A percentile compares a stretch with the other conserved stretches of the same genome.
phyloP scores from a whole-genome alignment of 2,797 vertebrate genomes.

The Danio tinwini region DNA sequence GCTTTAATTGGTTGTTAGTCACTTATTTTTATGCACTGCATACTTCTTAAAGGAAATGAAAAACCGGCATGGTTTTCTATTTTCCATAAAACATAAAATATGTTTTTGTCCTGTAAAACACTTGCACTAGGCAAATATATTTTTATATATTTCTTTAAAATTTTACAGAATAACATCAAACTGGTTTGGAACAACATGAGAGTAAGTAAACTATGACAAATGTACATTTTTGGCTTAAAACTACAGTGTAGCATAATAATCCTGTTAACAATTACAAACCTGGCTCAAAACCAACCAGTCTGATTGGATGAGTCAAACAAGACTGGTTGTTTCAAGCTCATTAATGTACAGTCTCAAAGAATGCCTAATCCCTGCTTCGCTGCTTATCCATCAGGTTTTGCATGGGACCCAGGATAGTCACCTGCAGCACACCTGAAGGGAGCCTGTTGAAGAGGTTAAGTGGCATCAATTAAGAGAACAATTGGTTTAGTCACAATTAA shows the following conservation, averaged over 20 bases:
- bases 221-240: neutral
- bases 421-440: slow-evolving; percentile 74
- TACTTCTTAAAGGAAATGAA: neutral
- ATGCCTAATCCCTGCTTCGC: slow-evolving; percentile 44
- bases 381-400: slow-evolving; percentile 49
- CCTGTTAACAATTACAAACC: slow-evolving; percentile 3
- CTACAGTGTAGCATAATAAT: neutral
- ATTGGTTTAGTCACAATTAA: slow-evolving; percentile 84
- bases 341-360: neutral
- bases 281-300: slow-evolving; percentile 24
- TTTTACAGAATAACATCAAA: neutral
- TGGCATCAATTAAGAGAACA: slow-evolving; percentile 82
- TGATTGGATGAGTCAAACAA: slow-evolving; percentile 4
- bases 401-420: slow-evolving; percentile 59
- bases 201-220: neutral
- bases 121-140: neutral
- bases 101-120: neutral
- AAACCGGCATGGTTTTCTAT: neutral
- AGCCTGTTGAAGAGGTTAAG: slow-evolving; percentile 69
- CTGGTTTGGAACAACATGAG: neutral
- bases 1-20: slow-evolving; percentile 1
- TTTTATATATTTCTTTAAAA: neutral
- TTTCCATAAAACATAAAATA: neutral
- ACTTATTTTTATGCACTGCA: slow-evolving; percentile 16
- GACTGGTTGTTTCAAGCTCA: slow-evolving; percentile 9